A percentile compares a stretch with the other conserved stretches of the same genome.
Conservation (phyloP, 2,797 vertebrate species). For the Acanthurus leucopareius region DNA sequence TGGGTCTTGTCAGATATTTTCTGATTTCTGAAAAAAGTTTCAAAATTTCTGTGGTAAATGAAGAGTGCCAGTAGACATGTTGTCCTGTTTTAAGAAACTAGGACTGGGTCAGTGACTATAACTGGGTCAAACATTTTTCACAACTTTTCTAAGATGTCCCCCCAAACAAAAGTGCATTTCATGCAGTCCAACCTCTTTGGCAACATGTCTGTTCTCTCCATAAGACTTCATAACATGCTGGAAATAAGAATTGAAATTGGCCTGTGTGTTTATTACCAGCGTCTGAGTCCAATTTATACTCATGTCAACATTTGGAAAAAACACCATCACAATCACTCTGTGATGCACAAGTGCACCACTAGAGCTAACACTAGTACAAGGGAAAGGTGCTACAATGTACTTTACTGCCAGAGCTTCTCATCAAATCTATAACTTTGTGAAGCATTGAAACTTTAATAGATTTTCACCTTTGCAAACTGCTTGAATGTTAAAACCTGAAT, state of each 20-base stretch:
- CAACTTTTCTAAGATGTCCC: slow-evolving; percentile 40
- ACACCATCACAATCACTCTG: slow-evolving; percentile 24
- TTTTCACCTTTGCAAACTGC: slow-evolving; percentile 11
- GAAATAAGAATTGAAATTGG: slow-evolving; percentile 17
- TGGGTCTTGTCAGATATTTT: slow-evolving; percentile 47
- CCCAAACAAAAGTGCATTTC: slow-evolving; percentile 16
- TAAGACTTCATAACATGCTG: slow-evolving; percentile 11
- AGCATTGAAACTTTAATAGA: neutral
- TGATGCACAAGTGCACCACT: slow-evolving; percentile 24
- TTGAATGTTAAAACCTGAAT: slow-evolving; percentile 10
- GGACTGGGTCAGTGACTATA: slow-evolving; percentile 52
- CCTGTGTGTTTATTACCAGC: slow-evolving; percentile 15
- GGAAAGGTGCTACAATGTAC: neutral
- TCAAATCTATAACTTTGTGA: neutral
- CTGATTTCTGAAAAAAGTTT: slow-evolving; percentile 32
- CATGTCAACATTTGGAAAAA: slow-evolving; percentile 42
- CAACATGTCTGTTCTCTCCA: slow-evolving; percentile 16
- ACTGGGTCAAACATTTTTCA: slow-evolving; percentile 51
- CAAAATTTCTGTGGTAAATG: slow-evolving; percentile 36
- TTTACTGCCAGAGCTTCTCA: slow-evolving; percentile 25
- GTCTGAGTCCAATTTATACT: slow-evolving; percentile 26
- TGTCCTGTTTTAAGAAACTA: slow-evolving; percentile 55
- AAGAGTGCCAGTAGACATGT: slow-evolving; percentile 36
- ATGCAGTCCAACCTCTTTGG: slow-evolving; percentile 6
- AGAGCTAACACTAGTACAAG: slow-evolving; percentile 14